phyloP scores from a whole-genome alignment of 2,797 vertebrate genomes.

The Fistularia tabacaria region DNA sequence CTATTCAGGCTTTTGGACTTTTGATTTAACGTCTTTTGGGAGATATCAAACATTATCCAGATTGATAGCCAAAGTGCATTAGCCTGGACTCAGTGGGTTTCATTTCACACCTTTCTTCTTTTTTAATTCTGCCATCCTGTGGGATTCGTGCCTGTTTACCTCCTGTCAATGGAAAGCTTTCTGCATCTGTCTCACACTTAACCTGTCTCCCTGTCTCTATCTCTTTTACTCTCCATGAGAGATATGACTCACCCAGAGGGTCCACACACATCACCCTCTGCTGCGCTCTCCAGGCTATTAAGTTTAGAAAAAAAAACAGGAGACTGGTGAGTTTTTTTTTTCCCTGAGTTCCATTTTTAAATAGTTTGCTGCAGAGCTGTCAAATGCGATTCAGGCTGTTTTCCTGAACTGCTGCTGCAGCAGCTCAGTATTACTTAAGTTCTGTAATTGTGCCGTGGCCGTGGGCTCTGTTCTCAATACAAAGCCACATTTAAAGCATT shows the following conservation, averaged over 20 bases:
- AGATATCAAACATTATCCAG: background rate
- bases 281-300: conserved; percentile 23
- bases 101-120: background rate
- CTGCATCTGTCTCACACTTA: background rate
- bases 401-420: conserved; percentile 13
- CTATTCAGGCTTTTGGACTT: background rate
- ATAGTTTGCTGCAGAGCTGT: conserved; percentile 25
- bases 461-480: too few relatives aligned
- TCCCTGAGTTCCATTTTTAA: conserved; percentile 13
- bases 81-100: background rate
- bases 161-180: background rate
- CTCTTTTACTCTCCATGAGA: background rate
- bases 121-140: background rate
- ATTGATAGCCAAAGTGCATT: background rate
- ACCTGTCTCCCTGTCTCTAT: background rate
- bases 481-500: too few relatives aligned
- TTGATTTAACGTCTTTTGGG: background rate
- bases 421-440: conserved; percentile 1
- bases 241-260: conserved; percentile 31
- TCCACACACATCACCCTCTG: conserved; percentile 8
- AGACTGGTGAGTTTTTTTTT: background rate
- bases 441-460: background rate
- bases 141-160: background rate
- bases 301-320: background rate
- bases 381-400: conserved; percentile 22